Percentiles rank a stretch among this genome's conserved stretches.
Conservation (phyloP, 2,888 invertebrate genomes). For the Mythimna ferrago region DNA sequence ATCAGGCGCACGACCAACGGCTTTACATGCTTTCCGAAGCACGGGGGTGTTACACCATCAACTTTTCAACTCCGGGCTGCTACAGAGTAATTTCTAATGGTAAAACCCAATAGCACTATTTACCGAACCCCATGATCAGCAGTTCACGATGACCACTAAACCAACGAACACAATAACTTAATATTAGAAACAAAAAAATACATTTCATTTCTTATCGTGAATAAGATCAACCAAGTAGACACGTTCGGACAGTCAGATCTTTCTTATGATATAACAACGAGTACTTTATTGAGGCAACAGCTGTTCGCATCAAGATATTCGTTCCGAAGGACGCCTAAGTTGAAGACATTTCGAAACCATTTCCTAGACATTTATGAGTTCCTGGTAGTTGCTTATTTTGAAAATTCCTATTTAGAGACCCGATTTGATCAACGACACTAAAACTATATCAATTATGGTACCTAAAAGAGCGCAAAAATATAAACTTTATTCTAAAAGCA, state of each 20-base stretch:
- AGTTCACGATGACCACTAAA: too few species aligned
- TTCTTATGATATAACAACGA: conserved; percentile 52
- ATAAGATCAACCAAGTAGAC: conserved; percentile 9
- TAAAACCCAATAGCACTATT: too few species aligned
- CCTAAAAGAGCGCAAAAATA: too few species aligned
- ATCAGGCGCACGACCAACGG: too few species aligned
- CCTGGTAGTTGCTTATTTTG: not conserved
- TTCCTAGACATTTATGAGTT: conserved; percentile 18
- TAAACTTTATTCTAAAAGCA: too few species aligned
- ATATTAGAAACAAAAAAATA: conserved; percentile 24
- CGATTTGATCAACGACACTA: too few species aligned
- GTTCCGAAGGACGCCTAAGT: conserved; percentile 11
- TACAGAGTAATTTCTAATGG: too few species aligned
- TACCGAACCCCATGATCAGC: too few species aligned
- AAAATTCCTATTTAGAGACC: not conserved
- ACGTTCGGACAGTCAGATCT: conserved; percentile 49
- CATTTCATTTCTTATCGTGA: conserved; percentile 7
- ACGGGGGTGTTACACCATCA: too few species aligned
- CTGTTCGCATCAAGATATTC: conserved; percentile 50
- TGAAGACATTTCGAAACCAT: conserved; percentile 16
- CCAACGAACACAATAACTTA: not conserved
- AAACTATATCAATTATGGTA: too few species aligned
- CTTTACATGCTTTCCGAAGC: too few species aligned
- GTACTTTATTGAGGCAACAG: conserved; percentile 52
- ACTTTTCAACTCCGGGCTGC: too few species aligned